Percentiles rank a stretch among this genome's conserved stretches.
phyloP scores from a whole-genome alignment of 2,888 invertebrate genomes.

The Hypena proboscidalis region DNA sequence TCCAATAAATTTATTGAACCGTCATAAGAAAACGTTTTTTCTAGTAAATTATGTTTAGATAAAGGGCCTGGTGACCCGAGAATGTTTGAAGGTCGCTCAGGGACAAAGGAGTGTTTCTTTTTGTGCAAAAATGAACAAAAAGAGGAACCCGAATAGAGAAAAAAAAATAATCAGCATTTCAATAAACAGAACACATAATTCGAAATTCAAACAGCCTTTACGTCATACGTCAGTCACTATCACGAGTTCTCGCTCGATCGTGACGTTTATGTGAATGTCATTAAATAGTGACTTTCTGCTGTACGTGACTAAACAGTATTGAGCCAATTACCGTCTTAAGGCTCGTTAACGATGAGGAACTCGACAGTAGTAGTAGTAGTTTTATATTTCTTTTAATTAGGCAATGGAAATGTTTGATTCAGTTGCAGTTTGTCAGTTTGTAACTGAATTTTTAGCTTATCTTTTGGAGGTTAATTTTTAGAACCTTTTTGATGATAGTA shows the following conservation, averaged over 20 bases:
- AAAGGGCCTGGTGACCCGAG: slow-evolving; percentile 50
- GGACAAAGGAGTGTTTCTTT: slow-evolving; percentile 51
- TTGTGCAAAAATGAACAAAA: slow-evolving; percentile 43
- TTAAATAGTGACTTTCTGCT: slow-evolving; percentile 55
- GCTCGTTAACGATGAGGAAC: slow-evolving; percentile 56
- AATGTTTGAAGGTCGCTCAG: slow-evolving; percentile 44
- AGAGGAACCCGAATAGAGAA: too few species aligned
- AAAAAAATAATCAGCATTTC: too few species aligned
- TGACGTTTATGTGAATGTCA: slow-evolving; percentile 53
- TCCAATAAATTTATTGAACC: slow-evolving; percentile 37
- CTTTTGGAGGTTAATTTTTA: too few species aligned
- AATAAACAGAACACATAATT: background rate
- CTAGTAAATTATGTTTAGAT: slow-evolving; percentile 49
- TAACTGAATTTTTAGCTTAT: background rate
- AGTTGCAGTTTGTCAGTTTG: slow-evolving; percentile 9
- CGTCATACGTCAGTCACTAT: slow-evolving; percentile 37
- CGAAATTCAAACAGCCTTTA: slow-evolving; percentile 19
- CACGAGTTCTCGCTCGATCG: slow-evolving; percentile 36
- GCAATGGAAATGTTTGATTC: slow-evolving; percentile 26
- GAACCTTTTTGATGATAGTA: too few species aligned
- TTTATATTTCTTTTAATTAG: slow-evolving; percentile 46
- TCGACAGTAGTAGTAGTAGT: slow-evolving; percentile 41
- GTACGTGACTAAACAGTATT: slow-evolving; percentile 68
- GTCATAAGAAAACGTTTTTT: slow-evolving; percentile 38
- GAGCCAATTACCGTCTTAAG: slow-evolving; percentile 55